Base-by-base conservation (phyloP, 37 sponge, comb jelly and placozoan genomes). In the Cladorhizidae sp. region DNA sequence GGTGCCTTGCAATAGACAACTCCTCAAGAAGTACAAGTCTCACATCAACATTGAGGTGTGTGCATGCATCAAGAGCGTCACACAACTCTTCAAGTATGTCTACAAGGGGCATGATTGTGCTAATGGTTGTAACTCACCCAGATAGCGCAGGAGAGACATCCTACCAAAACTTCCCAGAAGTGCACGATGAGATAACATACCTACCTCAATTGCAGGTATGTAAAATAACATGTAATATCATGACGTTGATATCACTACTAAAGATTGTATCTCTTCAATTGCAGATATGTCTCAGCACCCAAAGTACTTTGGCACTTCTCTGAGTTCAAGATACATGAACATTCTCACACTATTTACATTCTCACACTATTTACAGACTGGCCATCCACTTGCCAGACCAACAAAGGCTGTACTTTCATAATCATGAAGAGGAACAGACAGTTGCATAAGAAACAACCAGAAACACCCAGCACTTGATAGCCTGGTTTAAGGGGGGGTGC, bases 41-140 rank as follows among this genome's bases (percentile, higher is more conserved):
- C 73, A 72, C 73, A 49, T 72, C 50, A 72, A 72, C 23, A 23
- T 72, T 12, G 73, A 72, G 52, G 73, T 37, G 7, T 72, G 39
- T 9, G 33, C 39, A 3, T n/a, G 52, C 7, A 28, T 72, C 25
- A 72, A 72, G 14, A 29, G 33, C 17, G 38, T 72, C 25, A 72
- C 18, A 52, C 45, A 72, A 23, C 52, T 72, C 50, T 72, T 37
- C 52, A 72, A 72, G 73, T 72, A 72, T 52, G 22, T 42, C 73
- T 72, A 37, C 73, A 72, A 72, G 45, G 73, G 73, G 2, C 73
- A 29, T 21, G 73, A 72, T 26, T 26, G 73, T 49, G n/a, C n/a
- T n/a, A n/a, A 26, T 72, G 52, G 52, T 14, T 7, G 64, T 26
- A 23, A 25, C 12, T 63, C n/a, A 18, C 54, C 11, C 15, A 11